Base-by-base conservation (phyloP, 2,797 vertebrate genomes). In the Heteromormyrus szaboi region DNA sequence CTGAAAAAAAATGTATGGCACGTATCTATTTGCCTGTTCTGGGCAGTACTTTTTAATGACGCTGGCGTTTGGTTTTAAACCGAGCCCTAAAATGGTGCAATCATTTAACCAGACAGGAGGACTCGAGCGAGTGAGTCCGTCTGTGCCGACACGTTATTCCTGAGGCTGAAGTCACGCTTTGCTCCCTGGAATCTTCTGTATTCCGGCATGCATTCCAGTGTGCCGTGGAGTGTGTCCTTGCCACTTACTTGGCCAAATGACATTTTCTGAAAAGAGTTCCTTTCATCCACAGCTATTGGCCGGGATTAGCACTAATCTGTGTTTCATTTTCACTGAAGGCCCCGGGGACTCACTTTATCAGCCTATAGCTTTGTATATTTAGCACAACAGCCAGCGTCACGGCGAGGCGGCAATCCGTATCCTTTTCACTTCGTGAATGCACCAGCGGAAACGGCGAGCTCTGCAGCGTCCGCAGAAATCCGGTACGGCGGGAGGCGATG, bases 221-320 rank as follows among this genome's bases (percentile, higher is more conserved):
- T 41, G 50, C 85, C 19, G 33, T 59, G 53, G 85, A 86, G 85
- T 86, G 85, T 86, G 85, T 86, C 85, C 85, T 86, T 33, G n/a
- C n/a, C 33, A 17, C 29, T 56, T 56, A 56, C 85, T 86, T 86
- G 85, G 56, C 85, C 50, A 56, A 86, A 86, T 56, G 85, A 87
- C 56, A 65, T 87, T 87, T 37, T 68, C 54, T 65, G 86, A 65
- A 56, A 25, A 56, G 33, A 46, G 54, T 87, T 46, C 37, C 86
- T 53, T 46, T 62, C 56, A 46, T 22, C 86, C 56, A 65, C 37
- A 65, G 54, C n/a, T 87, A 87, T 65, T 87, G 54, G 17, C 56
- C 22, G 12, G 86, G 54, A 87, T 87, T 87, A 87, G 37, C 59
- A 44, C 51, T 86, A 87, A 65, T 87, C 86, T 87, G 54, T 87